A percentile compares a stretch with the other conserved stretches of the same genome.
Conservation (phyloP, 2,797 vertebrate genomes). For the Lophius americanus region DNA sequence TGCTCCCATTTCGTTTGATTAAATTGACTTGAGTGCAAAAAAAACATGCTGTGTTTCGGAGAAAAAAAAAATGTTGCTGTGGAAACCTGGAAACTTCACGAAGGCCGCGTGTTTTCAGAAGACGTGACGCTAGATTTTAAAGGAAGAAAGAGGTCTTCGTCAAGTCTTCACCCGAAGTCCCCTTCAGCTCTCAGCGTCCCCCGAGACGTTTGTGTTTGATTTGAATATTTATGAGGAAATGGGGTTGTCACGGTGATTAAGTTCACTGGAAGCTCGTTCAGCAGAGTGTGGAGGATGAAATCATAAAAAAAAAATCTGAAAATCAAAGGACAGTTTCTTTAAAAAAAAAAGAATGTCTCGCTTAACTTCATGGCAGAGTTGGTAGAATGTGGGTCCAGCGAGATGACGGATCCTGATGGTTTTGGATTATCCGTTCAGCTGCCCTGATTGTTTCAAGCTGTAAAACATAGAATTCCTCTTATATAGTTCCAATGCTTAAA, state of each 20-base stretch:
- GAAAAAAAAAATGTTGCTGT: slow-evolving; percentile 56
- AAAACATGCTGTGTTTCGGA: slow-evolving; percentile 53
- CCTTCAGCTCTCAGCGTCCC: slow-evolving; percentile 35
- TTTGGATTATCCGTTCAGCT: neutral
- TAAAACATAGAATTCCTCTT: neutral
- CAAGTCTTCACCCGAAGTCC: slow-evolving; percentile 40
- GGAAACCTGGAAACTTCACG: slow-evolving; percentile 35
- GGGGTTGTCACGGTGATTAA: slow-evolving; percentile 75
- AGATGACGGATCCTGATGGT: neutral
- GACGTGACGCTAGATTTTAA: slow-evolving; percentile 31
- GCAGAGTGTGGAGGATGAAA: slow-evolving; percentile 72
- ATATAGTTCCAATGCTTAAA: neutral
- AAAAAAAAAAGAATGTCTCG: slow-evolving; percentile 21
- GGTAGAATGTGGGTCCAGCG: slow-evolving; percentile 7
- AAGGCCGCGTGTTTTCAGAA: slow-evolving; percentile 32
- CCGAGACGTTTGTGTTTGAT: slow-evolving; percentile 60
- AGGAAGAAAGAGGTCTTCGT: slow-evolving; percentile 20
- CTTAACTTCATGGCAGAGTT: slow-evolving; percentile 30
- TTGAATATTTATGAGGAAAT: slow-evolving; percentile 79
- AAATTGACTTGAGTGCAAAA: slow-evolving; percentile 55
- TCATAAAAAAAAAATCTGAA: slow-evolving; percentile 63
- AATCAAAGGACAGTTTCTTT: slow-evolving; percentile 65
- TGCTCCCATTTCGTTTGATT: slow-evolving; percentile 57
- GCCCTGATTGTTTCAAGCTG: neutral
- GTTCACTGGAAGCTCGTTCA: slow-evolving; percentile 68